A percentile compares a stretch with the other conserved stretches of the same genome.
phyloP scores from a whole-genome alignment of 1,140 invertebrate species.

The Zophobas atratus region DNA sequence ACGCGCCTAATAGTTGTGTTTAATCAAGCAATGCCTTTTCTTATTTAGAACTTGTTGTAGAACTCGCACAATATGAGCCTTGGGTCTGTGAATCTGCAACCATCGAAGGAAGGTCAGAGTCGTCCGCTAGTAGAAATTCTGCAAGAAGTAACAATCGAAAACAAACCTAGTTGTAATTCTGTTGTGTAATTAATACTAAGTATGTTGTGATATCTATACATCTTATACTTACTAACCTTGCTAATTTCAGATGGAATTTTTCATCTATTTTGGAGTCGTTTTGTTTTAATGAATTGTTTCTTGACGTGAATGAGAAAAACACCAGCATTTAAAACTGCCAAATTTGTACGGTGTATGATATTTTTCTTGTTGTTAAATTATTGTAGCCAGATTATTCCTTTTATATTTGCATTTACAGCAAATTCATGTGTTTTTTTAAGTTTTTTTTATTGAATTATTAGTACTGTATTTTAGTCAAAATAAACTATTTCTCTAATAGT shows the following conservation, averaged over 20 bases:
- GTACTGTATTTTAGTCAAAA: slow-evolving; percentile 38
- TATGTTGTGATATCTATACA: background rate
- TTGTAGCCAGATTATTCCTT: slow-evolving; percentile 39
- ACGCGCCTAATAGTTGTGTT: too few species aligned
- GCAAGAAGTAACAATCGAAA: slow-evolving; percentile 51
- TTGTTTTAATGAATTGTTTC: slow-evolving; percentile 24
- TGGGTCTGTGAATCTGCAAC: slow-evolving; percentile 58
- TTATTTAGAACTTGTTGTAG: slow-evolving; percentile 49
- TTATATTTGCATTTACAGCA: slow-evolving; percentile 45
- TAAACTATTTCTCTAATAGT: slow-evolving; percentile 44
- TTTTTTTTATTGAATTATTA: slow-evolving; percentile 30
- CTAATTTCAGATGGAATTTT: slow-evolving; percentile 34
- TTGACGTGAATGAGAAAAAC: slow-evolving; percentile 26
- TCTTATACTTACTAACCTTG: background rate
- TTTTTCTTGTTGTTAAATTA: slow-evolving; percentile 40
- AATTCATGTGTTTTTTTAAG: slow-evolving; percentile 20
- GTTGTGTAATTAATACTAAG: slow-evolving; percentile 5
- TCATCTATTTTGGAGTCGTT: slow-evolving; percentile 5
- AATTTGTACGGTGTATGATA: slow-evolving; percentile 27
- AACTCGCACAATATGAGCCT: slow-evolving; percentile 63
- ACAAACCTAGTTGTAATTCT: slow-evolving; percentile 37
- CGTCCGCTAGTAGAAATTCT: slow-evolving; percentile 57
- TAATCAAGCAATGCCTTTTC: too few species aligned
- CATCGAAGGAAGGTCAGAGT: slow-evolving; percentile 57
- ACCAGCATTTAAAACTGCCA: slow-evolving; percentile 37